Conservation (phyloP, 2,797 vertebrate genomes). For the Amblyopsis hoosieri region DNA sequence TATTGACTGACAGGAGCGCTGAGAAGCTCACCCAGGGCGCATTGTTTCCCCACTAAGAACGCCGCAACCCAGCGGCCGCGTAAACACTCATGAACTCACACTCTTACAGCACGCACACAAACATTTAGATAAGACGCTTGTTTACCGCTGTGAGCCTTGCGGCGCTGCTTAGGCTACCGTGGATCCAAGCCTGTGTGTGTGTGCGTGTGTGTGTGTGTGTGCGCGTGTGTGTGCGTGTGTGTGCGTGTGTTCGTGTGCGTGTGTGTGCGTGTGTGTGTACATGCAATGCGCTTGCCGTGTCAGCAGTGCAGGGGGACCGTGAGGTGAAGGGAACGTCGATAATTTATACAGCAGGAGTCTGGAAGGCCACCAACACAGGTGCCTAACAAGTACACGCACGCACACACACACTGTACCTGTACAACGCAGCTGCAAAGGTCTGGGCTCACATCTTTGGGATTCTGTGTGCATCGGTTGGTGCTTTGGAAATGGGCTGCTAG, state of each 20-base stretch:
- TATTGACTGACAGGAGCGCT: no score
- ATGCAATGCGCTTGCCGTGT: slow-evolving; percentile 43
- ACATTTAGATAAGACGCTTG: no score
- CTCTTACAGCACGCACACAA: background rate
- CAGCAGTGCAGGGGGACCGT: slow-evolving; percentile 54
- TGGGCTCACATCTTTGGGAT: slow-evolving; percentile 20
- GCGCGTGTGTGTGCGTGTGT: slow-evolving; percentile 10
- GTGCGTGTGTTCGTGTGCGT: background rate
- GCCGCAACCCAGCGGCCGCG: no score
- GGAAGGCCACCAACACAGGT: slow-evolving; percentile 60
- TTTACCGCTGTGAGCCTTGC: no score
- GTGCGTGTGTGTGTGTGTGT: background rate
- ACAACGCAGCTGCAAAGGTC: slow-evolving; percentile 7
- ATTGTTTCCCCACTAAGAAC: no score
- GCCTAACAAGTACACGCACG: slow-evolving; percentile 37
- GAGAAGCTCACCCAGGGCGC: no score
- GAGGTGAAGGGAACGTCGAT: slow-evolving; percentile 70
- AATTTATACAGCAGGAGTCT: slow-evolving; percentile 74
- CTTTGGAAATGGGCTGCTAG: background rate
- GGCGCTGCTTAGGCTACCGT: slow-evolving; percentile 9
- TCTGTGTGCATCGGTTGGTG: slow-evolving; percentile 9
- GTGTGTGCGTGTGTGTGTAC: slow-evolving; percentile 10
- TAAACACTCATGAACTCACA: no score
- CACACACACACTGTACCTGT: slow-evolving; percentile 17
- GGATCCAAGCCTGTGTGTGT: slow-evolving; percentile 16